These are phyloP conservation scores for Passer domesticus DNA, from an alignment of 2,113 vertebrate species.

Conservation along the genomic window DNA sequence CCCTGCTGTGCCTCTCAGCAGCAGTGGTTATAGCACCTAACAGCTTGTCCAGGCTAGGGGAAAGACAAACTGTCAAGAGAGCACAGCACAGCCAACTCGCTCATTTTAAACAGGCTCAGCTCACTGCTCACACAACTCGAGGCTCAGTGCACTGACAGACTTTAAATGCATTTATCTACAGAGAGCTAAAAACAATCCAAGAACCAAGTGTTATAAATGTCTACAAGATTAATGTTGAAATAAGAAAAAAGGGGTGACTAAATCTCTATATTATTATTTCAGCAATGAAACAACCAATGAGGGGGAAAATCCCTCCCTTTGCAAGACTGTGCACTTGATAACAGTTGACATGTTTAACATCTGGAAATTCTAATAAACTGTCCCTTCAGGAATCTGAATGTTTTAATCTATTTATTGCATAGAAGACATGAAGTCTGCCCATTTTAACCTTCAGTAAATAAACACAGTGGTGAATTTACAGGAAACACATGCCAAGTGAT, in stretches of 20 bases:
- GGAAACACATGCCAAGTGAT: not conserved
- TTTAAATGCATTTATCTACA: not conserved
- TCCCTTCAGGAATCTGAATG: not conserved
- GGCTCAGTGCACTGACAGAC: not conserved
- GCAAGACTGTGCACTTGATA: not conserved
- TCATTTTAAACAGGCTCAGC: not conserved
- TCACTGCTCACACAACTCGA: not conserved
- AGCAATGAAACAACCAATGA: not conserved
- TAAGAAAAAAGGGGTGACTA: not conserved
- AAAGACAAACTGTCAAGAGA: conserved; percentile 45
- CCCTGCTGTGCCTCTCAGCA: conserved; percentile 90
- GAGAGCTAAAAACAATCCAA: not conserved
- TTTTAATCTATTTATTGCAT: not conserved
- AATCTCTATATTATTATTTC: not conserved
- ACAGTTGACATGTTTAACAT: not conserved
- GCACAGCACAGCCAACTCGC: not conserved
- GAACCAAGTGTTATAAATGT: not conserved
- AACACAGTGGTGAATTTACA: not conserved
- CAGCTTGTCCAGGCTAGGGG: conserved; percentile 89
- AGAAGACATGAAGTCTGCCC: not conserved
- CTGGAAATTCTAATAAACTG: not conserved
- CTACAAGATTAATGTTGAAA: not conserved
- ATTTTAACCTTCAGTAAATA: not conserved
- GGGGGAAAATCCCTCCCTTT: not conserved
- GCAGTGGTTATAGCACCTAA: conserved; percentile 93